Evolutionary conservation across 1,140 invertebrate genomes (phyloP).

Genomic region (Drosophila suzukii): DNA sequence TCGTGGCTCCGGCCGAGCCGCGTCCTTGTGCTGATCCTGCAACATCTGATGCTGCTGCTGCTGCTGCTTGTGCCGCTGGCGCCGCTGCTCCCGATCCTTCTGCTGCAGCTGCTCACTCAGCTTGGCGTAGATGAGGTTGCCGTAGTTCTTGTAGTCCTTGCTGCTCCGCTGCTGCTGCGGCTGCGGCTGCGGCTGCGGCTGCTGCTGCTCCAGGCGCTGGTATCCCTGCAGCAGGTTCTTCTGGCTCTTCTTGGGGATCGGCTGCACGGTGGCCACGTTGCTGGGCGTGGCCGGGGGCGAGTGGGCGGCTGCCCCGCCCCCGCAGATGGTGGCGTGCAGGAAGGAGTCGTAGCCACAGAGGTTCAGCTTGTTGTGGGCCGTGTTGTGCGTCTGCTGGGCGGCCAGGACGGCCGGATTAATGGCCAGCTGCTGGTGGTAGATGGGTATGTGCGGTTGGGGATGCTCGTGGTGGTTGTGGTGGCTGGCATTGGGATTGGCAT

Average conservation of each 20-base stretch:
- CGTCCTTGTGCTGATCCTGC: slow-evolving; percentile 32
- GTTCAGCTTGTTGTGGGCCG: slow-evolving; percentile 85
- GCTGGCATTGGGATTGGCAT: not conserved
- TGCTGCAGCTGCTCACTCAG: slow-evolving; percentile 79
- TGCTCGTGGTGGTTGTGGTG: slow-evolving; percentile 82
- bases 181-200: not conserved
- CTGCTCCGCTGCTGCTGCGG: slow-evolving; percentile 31
- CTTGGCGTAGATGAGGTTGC: slow-evolving; percentile 81
- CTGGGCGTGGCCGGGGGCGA: slow-evolving; percentile 66
- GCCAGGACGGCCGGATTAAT: slow-evolving; percentile 82
- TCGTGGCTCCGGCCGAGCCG: slow-evolving; percentile 39
- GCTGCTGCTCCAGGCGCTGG: not conserved
- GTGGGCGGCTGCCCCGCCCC: slow-evolving; percentile 61
- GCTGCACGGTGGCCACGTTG: slow-evolving; percentile 79
- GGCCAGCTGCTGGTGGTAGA: slow-evolving; percentile 83
- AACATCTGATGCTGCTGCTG: slow-evolving; percentile 38
- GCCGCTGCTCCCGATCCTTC: slow-evolving; percentile 69
- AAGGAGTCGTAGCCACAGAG: slow-evolving; percentile 87
- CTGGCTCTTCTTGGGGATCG: slow-evolving; percentile 68
- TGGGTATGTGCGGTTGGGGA: slow-evolving; percentile 85
- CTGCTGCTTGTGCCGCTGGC: slow-evolving; percentile 63
- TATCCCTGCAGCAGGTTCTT: slow-evolving; percentile 31
- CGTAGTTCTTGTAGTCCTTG: slow-evolving; percentile 79
- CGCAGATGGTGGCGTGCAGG: slow-evolving; percentile 86
- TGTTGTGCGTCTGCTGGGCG: slow-evolving; percentile 74